These are phyloP conservation scores for Planiliza haematocheilus DNA, from an alignment of 2,113 vertebrate species.

Conservation along the genomic window DNA sequence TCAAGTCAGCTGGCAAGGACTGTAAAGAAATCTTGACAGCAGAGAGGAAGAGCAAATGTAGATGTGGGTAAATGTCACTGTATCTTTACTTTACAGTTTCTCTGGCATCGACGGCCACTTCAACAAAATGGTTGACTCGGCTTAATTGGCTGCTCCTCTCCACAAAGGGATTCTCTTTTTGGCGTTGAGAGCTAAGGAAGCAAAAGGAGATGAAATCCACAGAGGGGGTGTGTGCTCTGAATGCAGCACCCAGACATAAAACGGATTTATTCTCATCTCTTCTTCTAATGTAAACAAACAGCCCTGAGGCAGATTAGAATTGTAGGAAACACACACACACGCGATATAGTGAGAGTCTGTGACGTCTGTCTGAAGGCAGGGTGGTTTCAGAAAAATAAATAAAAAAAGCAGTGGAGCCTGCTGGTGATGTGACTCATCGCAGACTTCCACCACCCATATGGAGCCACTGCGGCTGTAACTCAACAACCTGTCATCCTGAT, in stretches of 20 bases:
- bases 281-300: conserved; percentile 63
- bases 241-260: conserved; percentile 41
- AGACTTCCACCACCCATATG: conserved; percentile 37
- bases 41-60: conserved; percentile 33
- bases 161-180: conserved; percentile 51
- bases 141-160: conserved; percentile 72
- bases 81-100: conserved; percentile 54
- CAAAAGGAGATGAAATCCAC: conserved; percentile 62
- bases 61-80: conserved; percentile 43
- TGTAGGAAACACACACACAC: conserved; percentile 27
- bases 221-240: conserved; percentile 48
- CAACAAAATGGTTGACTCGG: conserved; percentile 58
- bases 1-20: conserved; percentile 34
- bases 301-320: conserved; percentile 24
- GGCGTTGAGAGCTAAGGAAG: conserved; percentile 48
- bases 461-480: conserved; percentile 50
- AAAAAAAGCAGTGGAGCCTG: conserved; percentile 28
- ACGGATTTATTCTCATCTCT: conserved; percentile 54
- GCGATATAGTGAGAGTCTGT: conserved; percentile 6
- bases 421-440: conserved; percentile 59
- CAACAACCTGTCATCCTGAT: conserved; percentile 55
- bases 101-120: conserved; percentile 64
- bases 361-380: conserved; percentile 38
- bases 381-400: conserved; percentile 22
- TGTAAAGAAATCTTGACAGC: conserved; percentile 34